Evolutionary conservation across 2,888 invertebrate species (phyloP), one percentile per base, ranked within the genome.

Genomic region (Agrotis ipsilon): DNA sequence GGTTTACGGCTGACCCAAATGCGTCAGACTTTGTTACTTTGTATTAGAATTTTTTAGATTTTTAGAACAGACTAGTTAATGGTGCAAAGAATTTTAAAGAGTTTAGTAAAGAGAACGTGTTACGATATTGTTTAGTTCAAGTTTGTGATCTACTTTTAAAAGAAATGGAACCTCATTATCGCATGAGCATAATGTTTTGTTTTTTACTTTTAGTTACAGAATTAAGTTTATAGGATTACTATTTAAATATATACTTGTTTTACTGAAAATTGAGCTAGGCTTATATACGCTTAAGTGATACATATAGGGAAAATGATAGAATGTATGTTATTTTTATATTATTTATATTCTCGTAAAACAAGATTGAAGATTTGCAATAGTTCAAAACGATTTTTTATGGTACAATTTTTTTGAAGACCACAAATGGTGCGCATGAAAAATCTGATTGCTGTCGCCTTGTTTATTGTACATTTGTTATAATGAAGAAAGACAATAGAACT

Each of bases 1-100:
- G 74, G 68, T 82, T 84, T 75, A 80, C 61, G 16, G 32, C 60
- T 71, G 82, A 67, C 82, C 83, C 46, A 52, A 80, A 82, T 84
- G 51, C 72, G 72, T 78, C 70, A 73, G 65, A 78, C 67, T 84
- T 70, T 61, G 65, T 66, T 66, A 51, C 39, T 45, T 54, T 66
- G 55, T 61, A 60, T 63, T 43, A 19, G 16, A 45, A 68, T 49
- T 32, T 64, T 39, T 54, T 46, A 77, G 52, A 51, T 51, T 62
- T 67, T 55, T 61, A 64, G 57, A 39, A 64, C 32, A 39, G 59
- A n/a, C 16, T 11, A 1, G 43, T 62, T 45, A 52, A 52, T 13
- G 32, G 16, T 72, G 69, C 49, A 19, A 39, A 16, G 71, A 71
- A 73, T 64, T 24, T 54, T n/a, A 55, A 39, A 39, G 39, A 39